Base-by-base conservation (phyloP, 2,797 vertebrate genomes). In the Lagorchestes hirsutus region DNA sequence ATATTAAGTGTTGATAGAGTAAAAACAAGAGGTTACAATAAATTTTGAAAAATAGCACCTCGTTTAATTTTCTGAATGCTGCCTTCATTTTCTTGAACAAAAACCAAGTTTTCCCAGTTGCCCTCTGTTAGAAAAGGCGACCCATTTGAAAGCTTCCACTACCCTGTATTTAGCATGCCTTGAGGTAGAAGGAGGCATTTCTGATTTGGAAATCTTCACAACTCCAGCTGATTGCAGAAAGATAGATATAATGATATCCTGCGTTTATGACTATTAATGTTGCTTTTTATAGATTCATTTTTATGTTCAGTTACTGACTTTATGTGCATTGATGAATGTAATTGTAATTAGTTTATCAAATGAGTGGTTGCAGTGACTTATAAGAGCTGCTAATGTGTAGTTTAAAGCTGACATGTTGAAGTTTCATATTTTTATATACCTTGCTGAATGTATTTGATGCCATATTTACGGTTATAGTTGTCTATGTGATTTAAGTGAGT, bases 321-420 rank as follows among this genome's bases (percentile, higher is more conserved):
- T 95, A 96, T 90, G 93, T 96, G 96, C 96, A 90, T 96, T 96
- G 95, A 98, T 93, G 91, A 96, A 90, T 94, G 16, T 97, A 97
- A 95, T 94, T 96, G 82, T 98, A 98, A 98, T 98, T 97, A 98
- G 98, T 95, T 97, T 95, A 92, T 95, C 94, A 98, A 97, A 97
- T 98, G 95, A 97, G 96, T 92, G 90, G 95, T 96, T 97, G 82
- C 58, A 74, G 55, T 98, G 97, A 98, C 96, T 98, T 97, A 96
- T 87, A 96, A 92, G 58, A 91, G 67, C 62, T 96, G 96, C 96
- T 96, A 92, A 97, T 96, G 98, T 97, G 97, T 95, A 94, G 95
- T 95, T 96, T 24, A 5, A 55, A 90, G 93, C 93, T 97, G 97
- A 97, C 96, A 94, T 96, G 97, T 97, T 96, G 92, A 98, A 97